Conservation (phyloP, 2,888 invertebrate genomes). For the Autographa pulchrina region DNA sequence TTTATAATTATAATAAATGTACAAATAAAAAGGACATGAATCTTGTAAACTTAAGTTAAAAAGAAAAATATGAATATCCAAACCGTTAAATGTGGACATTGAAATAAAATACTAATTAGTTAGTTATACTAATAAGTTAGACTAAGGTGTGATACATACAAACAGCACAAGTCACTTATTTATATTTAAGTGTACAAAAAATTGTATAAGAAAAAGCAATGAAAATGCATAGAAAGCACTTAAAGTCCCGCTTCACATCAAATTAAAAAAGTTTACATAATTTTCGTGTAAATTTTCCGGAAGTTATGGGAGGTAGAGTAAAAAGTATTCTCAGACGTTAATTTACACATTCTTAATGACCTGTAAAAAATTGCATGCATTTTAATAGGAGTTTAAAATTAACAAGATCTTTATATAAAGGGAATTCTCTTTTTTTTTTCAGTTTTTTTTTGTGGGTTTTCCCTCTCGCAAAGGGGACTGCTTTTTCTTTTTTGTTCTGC, state of each 20-base stretch:
- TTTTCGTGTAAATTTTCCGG: conserved; percentile 1
- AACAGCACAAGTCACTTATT: too few species aligned
- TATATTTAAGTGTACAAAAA: too few species aligned
- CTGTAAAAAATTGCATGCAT: conserved; percentile 4
- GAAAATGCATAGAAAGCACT: conserved; percentile 1
- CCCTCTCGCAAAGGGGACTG: not conserved
- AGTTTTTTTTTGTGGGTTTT: not conserved
- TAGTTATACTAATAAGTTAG: too few species aligned
- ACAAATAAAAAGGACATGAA: too few species aligned
- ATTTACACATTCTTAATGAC: conserved; percentile 4
- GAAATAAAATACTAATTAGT: not conserved
- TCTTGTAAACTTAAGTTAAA: too few species aligned
- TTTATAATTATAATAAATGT: too few species aligned
- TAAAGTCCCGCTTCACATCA: conserved; percentile 4
- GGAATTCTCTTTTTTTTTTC: not conserved
- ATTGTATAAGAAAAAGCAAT: too few species aligned
- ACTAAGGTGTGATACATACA: too few species aligned
- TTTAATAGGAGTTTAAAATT: conserved; percentile 4
- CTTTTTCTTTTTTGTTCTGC: not conserved
- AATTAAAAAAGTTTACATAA: conserved; percentile 4
- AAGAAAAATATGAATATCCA: too few species aligned
- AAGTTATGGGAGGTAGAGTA: not conserved
- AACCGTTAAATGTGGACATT: too few species aligned
- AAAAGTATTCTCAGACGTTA: conserved; percentile 1
- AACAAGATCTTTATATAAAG: not conserved